Percentiles rank a stretch among this genome's conserved stretches.
phyloP scores from a whole-genome alignment of 2,888 invertebrate genomes.

The Acanthoscelides obtectus region DNA sequence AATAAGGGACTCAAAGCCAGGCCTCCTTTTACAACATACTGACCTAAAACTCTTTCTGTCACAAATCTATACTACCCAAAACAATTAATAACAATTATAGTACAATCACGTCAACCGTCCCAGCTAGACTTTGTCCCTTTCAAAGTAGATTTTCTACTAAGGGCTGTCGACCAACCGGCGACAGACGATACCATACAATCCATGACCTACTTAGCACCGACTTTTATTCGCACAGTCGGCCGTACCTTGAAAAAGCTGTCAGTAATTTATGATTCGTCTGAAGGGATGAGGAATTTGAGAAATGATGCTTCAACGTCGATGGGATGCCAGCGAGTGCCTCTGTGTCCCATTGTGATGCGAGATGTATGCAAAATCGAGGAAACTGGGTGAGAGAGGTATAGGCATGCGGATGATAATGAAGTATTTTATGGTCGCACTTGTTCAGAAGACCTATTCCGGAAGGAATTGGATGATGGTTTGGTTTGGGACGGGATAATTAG shows the following conservation, averaged over 20 bases:
- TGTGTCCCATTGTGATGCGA: background rate
- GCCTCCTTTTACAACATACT: background rate
- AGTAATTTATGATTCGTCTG: constrained; percentile 37
- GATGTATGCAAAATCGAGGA: background rate
- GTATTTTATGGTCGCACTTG: too few relatives aligned
- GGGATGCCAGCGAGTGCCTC: background rate
- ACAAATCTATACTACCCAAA: background rate
- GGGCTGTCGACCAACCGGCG: background rate
- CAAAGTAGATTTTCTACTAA: background rate
- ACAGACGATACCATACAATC: background rate
- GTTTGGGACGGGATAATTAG: too few relatives aligned
- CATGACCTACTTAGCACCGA: constrained; percentile 30
- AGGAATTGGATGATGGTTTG: too few relatives aligned
- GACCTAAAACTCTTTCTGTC: background rate
- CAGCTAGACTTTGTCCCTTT: background rate
- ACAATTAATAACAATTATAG: background rate
- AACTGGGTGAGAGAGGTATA: background rate
- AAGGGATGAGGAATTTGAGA: constrained; percentile 31
- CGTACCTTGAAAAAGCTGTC: constrained; percentile 31
- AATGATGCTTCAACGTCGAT: constrained; percentile 25
- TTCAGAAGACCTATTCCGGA: too few relatives aligned
- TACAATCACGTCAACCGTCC: background rate
- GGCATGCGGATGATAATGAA: too few relatives aligned
- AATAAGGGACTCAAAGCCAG: too few relatives aligned
- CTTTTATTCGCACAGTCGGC: constrained; percentile 25